Base-by-base conservation (phyloP, 1,140 invertebrate genomes). In the Trialeurodes vaporariorum region DNA sequence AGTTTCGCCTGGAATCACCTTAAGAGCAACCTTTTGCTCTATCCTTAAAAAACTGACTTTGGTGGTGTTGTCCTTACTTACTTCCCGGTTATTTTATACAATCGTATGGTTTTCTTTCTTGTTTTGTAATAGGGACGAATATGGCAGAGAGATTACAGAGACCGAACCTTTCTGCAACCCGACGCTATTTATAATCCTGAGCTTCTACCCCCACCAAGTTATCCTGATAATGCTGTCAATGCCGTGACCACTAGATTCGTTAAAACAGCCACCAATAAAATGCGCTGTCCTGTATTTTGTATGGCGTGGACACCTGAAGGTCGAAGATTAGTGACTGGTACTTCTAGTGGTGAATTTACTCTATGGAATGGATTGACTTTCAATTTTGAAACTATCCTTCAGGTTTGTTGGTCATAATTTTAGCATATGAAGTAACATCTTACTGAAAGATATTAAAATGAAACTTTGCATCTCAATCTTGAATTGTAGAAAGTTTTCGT, bases 361-460 rank as follows among this genome's bases (percentile, higher is more conserved):
- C 81, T 99, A 1, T 99, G 98, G 98, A 99, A 99, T 84, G 98
- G 98, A 24, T 84, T 99, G 5, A 99, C 97, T 9, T 99, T 99
- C 80, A 99, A 99, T 82, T 99, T 99, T 83, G 98, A 99, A 84
- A 99, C 98, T 60, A 99, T 99, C 79, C 82, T 99, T 61, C 98
- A 99, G 86, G 93, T 95, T 81, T 78, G 73, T 61, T 66, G 17
- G n/a, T n/a, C n/a, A n/a, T n/a, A n/a, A n/a, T n/a, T n/a, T n/a
- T n/a, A n/a, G n/a, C n/a, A n/a, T n/a, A n/a, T n/a, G n/a, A n/a
- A n/a, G n/a, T n/a, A n/a, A n/a, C n/a, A n/a, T n/a, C n/a, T n/a
- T n/a, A n/a, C n/a, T n/a, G n/a, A n/a, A n/a, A n/a, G n/a, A n/a
- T n/a, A n/a, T n/a, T n/a, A n/a, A n/a, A n/a, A n/a, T n/a, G n/a